Conservation (phyloP, 1,140 invertebrate genomes). For the Neoseiulus cucumeris region DNA sequence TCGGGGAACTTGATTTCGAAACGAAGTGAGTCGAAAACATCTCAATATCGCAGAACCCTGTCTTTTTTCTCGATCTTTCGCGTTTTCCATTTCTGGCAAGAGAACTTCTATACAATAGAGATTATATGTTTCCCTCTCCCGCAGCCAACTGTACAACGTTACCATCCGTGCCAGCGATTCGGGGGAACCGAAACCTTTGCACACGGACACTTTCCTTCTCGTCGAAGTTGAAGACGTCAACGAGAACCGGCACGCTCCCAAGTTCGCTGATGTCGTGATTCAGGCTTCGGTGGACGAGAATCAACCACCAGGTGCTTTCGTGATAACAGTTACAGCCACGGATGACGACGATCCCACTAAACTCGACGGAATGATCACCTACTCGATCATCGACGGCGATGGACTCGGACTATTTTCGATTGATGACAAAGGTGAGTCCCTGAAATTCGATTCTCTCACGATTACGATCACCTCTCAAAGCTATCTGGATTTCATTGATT, state of each 20-base stretch:
- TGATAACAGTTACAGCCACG: conserved; percentile 50
- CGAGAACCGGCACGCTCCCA: conserved; percentile 62
- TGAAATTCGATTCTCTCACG: neutral
- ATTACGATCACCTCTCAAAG: no score
- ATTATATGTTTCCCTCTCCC: neutral
- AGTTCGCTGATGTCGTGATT: conserved; percentile 59
- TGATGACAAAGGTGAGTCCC: conserved; percentile 55
- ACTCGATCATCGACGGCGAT: conserved; percentile 65
- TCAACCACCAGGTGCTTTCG: conserved; percentile 45
- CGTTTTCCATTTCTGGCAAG: no score
- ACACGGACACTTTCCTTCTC: conserved; percentile 48
- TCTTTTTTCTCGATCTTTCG: no score
- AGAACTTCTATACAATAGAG: no score
- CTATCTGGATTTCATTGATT: no score
- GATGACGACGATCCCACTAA: conserved; percentile 50
- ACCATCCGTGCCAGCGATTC: conserved; percentile 58
- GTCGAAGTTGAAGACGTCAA: conserved; percentile 83
- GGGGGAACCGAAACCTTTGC: conserved; percentile 40
- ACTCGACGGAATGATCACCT: conserved; percentile 51
- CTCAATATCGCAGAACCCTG: neutral
- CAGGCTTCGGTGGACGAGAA: conserved; percentile 43
- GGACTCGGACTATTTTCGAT: conserved; percentile 77
- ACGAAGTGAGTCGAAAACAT: neutral
- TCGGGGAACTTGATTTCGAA: neutral
- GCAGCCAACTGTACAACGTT: conserved; percentile 60